Evolutionary conservation across 2,888 invertebrate species (phyloP).

Genomic region (Yponomeuta cagnagella): DNA sequence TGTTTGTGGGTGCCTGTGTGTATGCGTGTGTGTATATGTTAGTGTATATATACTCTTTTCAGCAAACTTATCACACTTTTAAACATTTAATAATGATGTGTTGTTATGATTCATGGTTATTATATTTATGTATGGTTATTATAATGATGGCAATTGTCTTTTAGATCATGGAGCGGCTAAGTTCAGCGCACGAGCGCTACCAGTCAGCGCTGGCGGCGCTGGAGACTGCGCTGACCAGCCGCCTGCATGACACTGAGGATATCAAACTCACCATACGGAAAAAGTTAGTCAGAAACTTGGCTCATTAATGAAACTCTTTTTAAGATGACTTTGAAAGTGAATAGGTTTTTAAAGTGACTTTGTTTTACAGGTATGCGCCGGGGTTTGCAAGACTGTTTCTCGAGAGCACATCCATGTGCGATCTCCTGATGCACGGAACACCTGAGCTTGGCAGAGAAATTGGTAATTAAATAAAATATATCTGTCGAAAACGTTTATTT

Average conservation of each 20-base stretch:
- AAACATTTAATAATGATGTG: no score
- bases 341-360: background rate
- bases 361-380: conserved; percentile 78
- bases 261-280: conserved; percentile 85
- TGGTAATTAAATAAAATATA: conserved; percentile 42
- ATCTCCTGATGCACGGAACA: conserved; percentile 83
- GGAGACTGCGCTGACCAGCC: conserved; percentile 80
- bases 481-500: no score
- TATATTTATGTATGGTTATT: no score
- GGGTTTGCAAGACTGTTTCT: conserved; percentile 86
- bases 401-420: conserved; percentile 89
- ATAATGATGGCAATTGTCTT: conserved; percentile 7
- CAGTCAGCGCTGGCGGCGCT: conserved; percentile 82
- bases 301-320: background rate
- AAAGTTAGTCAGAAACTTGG: conserved; percentile 44
- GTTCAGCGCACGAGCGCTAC: conserved; percentile 86
- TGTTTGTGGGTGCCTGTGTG: no score
- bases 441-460: conserved; percentile 80
- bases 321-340: no score
- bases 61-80: no score
- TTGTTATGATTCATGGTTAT: no score
- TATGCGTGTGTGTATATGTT: no score
- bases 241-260: conserved; percentile 87
- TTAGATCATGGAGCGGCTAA: conserved; percentile 85
- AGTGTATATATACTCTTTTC: no score